Conservation (phyloP, 2,797 vertebrate genomes). For the Dicrostonyx torquatus region DNA sequence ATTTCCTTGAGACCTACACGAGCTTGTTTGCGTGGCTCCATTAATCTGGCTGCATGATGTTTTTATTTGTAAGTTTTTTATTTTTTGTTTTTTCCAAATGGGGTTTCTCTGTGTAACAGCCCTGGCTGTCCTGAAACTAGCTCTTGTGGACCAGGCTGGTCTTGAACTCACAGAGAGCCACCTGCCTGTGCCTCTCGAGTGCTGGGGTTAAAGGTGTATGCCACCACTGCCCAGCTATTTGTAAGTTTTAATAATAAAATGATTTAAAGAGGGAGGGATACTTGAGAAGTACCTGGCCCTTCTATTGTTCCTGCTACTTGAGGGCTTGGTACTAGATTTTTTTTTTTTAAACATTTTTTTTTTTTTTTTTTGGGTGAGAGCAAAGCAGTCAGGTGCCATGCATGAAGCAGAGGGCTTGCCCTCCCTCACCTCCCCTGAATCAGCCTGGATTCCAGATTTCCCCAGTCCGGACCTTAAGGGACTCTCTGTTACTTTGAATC, state of each 20-base stretch:
- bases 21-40: neutral
- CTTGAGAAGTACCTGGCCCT: neutral
- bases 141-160: no score
- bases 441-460: neutral
- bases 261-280: neutral
- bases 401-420: neutral
- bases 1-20: neutral
- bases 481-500: neutral
- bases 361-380: no score
- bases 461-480: neutral
- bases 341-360: neutral
- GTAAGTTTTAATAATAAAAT: neutral
- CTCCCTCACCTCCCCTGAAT: neutral
- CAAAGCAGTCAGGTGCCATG: rapidly evolving
- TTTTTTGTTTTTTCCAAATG: no score
- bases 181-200: no score
- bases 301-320: no score
- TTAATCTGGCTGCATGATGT: neutral
- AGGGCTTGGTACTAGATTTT: neutral
- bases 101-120: no score
- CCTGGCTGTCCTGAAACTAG: no score
- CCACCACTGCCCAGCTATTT: no score
- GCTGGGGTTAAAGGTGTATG: no score
- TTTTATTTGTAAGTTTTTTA: neutral
- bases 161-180: no score